Evolutionary conservation across 2,888 invertebrate species (phyloP), one percentile per base, ranked within the genome.

Genomic region (Silvanus unidentatus): DNA sequence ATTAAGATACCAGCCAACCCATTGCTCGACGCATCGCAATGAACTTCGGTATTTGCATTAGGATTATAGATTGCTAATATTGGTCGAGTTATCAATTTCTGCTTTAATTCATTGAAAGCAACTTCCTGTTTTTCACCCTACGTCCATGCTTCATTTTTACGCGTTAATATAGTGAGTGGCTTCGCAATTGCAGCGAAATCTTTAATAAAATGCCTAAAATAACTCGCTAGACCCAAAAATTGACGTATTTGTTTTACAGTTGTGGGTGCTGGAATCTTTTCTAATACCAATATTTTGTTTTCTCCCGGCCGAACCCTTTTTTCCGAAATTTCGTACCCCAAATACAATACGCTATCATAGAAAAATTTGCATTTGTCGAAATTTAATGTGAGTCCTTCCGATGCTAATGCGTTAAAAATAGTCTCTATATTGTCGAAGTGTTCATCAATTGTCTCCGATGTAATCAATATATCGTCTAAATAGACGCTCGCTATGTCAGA

Each of bases 1-100:
- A 65, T 15, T 10, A 65, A 30, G 1, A 61, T 57, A 3, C 52
- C 60, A 6, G 47, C 62, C 4, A 59, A 13, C 1, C 63, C 63
- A 1, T 43, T 9, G 10, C 49, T 40, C 38, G 56, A 53, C 10
- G 58, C 58, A 39, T 59, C 62, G 11, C 60, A 60, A 43, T 60
- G 58, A 9, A 63, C 8, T 45, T 62, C 58, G 1, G 60, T 63
- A 22, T 50, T 45, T 2, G 47, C 15, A 1, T 45, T 32, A 4
- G 48, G 51, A 27, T 55, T 45, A 42, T 43, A 62, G 6, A 59
- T 2, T 1, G 48, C 52, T 22, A 58, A 37, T 2, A 57, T 34
- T 1, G 56, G 55, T 38, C 46, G 15, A 10, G 28, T 13, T 6
- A 34, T 39, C 15, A 45, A 14, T 8, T 16, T 37, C 37, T 13